These are phyloP conservation scores for Polyploca ridens DNA, from an alignment of 2,888 invertebrate genomes.

Conservation along the genomic window DNA sequence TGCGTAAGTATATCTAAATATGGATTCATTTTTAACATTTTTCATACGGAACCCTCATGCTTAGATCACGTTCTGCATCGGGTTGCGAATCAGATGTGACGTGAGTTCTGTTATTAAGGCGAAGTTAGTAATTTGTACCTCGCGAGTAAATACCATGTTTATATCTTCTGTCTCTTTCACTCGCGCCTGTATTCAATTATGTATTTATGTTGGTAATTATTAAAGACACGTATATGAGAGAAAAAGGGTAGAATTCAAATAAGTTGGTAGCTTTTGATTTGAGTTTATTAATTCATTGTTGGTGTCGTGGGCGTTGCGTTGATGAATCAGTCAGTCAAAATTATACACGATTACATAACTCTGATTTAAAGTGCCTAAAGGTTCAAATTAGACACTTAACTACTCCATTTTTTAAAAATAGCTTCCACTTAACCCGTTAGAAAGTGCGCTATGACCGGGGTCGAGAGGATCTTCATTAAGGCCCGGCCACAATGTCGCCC, in stretches of 20 bases:
- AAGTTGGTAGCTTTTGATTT: background rate
- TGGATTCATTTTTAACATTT: background rate
- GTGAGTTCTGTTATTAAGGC: constrained; percentile 11
- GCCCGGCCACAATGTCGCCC: background rate
- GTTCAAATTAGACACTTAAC: too few species aligned
- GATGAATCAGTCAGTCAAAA: too few species aligned
- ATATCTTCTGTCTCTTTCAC: background rate
- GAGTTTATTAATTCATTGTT: background rate
- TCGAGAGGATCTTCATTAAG: constrained; percentile 58
- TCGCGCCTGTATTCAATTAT: background rate
- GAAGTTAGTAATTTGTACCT: constrained; percentile 1
- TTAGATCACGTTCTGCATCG: constrained; percentile 15
- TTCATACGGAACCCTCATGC: background rate
- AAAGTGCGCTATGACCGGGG: constrained; percentile 45
- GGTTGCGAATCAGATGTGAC: constrained; percentile 21
- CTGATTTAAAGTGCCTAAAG: too few species aligned
- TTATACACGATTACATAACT: too few species aligned
- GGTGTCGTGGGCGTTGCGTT: too few species aligned
- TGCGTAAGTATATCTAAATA: too few species aligned
- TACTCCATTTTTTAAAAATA: background rate
- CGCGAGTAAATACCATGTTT: background rate
- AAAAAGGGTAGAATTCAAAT: background rate
- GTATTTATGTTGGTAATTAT: background rate
- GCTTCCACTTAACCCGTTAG: constrained; percentile 45
- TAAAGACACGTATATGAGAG: background rate